phyloP scores from a whole-genome alignment of 2,888 invertebrate species.

The Meteorus cinctellus region DNA sequence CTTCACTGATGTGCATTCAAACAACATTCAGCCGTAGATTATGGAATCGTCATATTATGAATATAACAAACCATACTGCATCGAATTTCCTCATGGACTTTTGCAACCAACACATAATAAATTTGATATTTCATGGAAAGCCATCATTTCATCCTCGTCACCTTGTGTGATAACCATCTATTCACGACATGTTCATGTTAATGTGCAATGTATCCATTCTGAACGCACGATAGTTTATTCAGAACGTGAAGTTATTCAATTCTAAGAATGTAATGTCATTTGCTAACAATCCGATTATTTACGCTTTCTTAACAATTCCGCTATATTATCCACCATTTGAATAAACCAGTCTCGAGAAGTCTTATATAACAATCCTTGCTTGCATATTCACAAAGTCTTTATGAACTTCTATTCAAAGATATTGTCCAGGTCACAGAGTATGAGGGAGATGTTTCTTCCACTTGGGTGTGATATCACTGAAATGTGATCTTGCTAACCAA shows the following conservation, averaged over 20 bases:
- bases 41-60: background rate
- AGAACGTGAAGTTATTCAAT: background rate
- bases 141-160: background rate
- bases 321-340: slow-evolving; percentile 11
- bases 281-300: slow-evolving; percentile 7
- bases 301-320: background rate
- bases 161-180: background rate
- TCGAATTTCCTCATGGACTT: background rate
- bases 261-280: background rate
- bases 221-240: background rate
- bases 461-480: slow-evolving; percentile 31
- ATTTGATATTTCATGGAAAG: background rate
- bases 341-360: slow-evolving; percentile 11
- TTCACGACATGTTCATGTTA: background rate
- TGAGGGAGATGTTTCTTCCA: background rate
- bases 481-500: slow-evolving; percentile 33
- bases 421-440: background rate
- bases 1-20: background rate
- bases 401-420: slow-evolving; percentile 15
- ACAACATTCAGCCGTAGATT: background rate
- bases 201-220: background rate
- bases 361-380: background rate
- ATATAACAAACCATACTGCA: background rate
- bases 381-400: slow-evolving; percentile 23
- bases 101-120: background rate